These are phyloP conservation scores for Caenorhabditis sp. DNA, from an alignment of 2,888 invertebrate genomes.

Conservation along the genomic window DNA sequence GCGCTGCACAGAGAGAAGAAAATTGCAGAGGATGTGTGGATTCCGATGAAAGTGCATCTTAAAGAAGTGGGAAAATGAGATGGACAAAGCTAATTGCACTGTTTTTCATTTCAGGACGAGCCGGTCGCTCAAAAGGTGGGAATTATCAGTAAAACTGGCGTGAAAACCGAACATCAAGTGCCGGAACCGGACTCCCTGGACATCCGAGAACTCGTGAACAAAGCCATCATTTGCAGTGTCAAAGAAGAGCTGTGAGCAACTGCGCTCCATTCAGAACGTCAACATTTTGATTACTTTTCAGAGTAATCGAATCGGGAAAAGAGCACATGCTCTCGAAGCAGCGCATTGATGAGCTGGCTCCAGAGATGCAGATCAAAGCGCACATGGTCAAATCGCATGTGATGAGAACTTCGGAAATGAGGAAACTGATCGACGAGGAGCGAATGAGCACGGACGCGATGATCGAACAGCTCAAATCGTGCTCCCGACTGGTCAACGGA, in stretches of 20 bases:
- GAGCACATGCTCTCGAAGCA: conserved; percentile 59
- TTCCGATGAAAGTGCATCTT: conserved; percentile 60
- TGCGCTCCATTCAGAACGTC: neutral
- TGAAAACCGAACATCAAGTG: neutral
- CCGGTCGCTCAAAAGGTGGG: conserved; percentile 18
- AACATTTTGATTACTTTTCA: conserved; percentile 5
- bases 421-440: conserved; percentile 11
- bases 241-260: conserved; percentile 53
- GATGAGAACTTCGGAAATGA: conserved; percentile 49
- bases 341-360: conserved; percentile 55
- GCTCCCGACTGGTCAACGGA: conserved; percentile 57
- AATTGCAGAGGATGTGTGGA: conserved; percentile 64
- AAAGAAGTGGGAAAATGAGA: conserved; percentile 16
- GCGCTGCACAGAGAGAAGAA: conserved; percentile 62
- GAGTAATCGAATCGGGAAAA: conserved; percentile 56
- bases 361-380: conserved; percentile 54
- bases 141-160: neutral
- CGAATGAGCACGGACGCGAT: conserved; percentile 15
- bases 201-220: conserved; percentile 50
- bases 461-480: conserved; percentile 39
- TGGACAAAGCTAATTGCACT: neutral
- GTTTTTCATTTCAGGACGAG: conserved; percentile 4
- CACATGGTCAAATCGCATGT: conserved; percentile 61
- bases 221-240: conserved; percentile 59
- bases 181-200: neutral